Percentiles rank a stretch among this genome's conserved stretches.
Evolutionary conservation across 2,888 invertebrate genomes (phyloP).

Genomic region (Pachliopta kotzebuea): DNA sequence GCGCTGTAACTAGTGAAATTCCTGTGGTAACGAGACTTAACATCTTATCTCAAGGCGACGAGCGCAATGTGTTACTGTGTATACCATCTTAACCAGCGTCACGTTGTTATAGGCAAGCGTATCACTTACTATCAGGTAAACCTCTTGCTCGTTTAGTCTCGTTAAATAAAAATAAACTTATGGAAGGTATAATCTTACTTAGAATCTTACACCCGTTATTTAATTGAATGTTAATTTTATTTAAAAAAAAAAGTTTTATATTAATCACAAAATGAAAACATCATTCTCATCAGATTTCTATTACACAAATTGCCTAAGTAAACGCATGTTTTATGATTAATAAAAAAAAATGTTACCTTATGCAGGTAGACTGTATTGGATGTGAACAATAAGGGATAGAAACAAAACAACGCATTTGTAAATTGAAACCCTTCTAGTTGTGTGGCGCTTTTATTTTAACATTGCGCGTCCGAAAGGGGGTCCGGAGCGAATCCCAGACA

Average conservation of each 20-base stretch:
- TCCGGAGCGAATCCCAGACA: slow-evolving; percentile 48
- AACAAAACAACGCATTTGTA: slow-evolving; percentile 28
- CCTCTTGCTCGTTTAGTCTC: too few relatives aligned
- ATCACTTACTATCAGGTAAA: too few relatives aligned
- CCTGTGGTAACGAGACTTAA: too few relatives aligned
- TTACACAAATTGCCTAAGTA: not conserved
- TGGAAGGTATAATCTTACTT: too few relatives aligned
- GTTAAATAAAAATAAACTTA: too few relatives aligned
- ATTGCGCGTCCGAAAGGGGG: slow-evolving; percentile 37
- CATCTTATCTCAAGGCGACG: too few relatives aligned
- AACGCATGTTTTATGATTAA: not conserved
- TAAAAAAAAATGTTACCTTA: slow-evolving; percentile 1
- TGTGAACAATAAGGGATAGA: slow-evolving; percentile 4
- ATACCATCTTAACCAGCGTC: too few relatives aligned
- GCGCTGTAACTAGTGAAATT: too few relatives aligned
- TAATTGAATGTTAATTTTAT: too few relatives aligned
- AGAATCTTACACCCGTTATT: too few relatives aligned
- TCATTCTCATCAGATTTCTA: not conserved
- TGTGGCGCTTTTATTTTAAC: slow-evolving; percentile 28
- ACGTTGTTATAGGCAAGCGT: too few relatives aligned
- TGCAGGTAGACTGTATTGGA: slow-evolving; percentile 1
- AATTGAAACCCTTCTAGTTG: slow-evolving; percentile 28
- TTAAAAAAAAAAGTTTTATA: not conserved
- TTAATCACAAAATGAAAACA: not conserved
- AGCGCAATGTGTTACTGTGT: too few relatives aligned